Evolutionary conservation across 2,113 vertebrate species (phyloP), one percentile per base, ranked within the genome.

Genomic region (Camelus dromedarius): DNA sequence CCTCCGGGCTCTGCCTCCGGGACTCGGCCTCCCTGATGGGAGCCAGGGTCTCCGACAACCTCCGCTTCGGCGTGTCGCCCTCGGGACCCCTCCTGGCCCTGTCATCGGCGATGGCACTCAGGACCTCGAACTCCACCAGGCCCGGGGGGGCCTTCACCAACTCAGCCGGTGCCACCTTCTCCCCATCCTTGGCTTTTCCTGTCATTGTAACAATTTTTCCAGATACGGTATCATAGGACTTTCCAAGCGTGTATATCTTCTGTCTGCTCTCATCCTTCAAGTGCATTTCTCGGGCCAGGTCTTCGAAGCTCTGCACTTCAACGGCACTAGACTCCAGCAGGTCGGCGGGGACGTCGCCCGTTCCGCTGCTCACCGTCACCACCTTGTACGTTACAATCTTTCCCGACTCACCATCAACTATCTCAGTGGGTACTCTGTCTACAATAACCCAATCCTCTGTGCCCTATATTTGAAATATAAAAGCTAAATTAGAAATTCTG

Each of bases 391-490:
- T 98, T 98, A 98, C 98, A 96, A 97, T 97, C 97, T 98, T 99
- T 99, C 98, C 99, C 93, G 98, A 98, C 98, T 99, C 99, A 98
- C 97, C 98, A 98, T 98, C 98, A 99, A 98, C 98, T 98, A 99
- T 97, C 99, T 99, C 99, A 98, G 99, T 98, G 98, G 99, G 99
- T 98, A 99, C 98, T 99, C 98, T 99, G 97, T 99, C 99, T 99
- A 99, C 98, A 99, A 99, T 98, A 99, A 99, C 99, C 98, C 99
- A 99, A 98, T 98, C 98, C 98, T 99, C 98, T 99, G 99, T 97
- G 98, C 99, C 99, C 99, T 99, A 99, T 98, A 99, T 98, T 98
- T 98, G 98, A 99, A 98, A 99, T 99, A 99, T 98, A 99, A 99
- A 99, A 99, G 98, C 98, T 98, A 99, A 97, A 98, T 99, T 99